Evolutionary conservation across 2,113 vertebrate species (phyloP).

Genomic region (Corynorhinus townsendii): DNA sequence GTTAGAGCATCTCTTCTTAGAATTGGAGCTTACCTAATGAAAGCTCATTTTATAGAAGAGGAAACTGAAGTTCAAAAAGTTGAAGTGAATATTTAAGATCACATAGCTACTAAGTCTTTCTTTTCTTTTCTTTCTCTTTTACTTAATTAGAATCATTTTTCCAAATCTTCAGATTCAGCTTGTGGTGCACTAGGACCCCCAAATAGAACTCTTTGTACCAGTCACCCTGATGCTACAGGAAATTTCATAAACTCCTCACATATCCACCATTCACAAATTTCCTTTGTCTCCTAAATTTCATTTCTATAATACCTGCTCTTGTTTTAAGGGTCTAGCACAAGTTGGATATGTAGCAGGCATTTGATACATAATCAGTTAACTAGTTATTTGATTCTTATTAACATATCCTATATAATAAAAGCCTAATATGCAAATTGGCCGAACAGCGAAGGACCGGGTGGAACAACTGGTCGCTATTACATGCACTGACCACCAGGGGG

Average conservation of each 20-base stretch:
- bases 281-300: not conserved
- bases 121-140: not conserved
- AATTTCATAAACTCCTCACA: not conserved
- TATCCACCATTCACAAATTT: not conserved
- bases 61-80: not conserved
- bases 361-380: not conserved
- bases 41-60: not conserved
- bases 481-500: no score
- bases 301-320: not conserved
- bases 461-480: no score
- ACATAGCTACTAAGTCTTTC: not conserved
- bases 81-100: not conserved
- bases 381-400: not conserved
- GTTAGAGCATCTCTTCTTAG: not conserved
- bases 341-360: not conserved
- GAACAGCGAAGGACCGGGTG: no score
- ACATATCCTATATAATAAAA: no score
- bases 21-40: conserved; percentile 20
- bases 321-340: not conserved
- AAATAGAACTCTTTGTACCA: not conserved
- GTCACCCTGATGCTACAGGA: not conserved
- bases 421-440: no score
- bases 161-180: not conserved
- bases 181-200: not conserved
- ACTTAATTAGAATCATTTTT: not conserved